Conservation (phyloP, 2,888 invertebrate genomes). For the Xestoiulus laeticollis region DNA sequence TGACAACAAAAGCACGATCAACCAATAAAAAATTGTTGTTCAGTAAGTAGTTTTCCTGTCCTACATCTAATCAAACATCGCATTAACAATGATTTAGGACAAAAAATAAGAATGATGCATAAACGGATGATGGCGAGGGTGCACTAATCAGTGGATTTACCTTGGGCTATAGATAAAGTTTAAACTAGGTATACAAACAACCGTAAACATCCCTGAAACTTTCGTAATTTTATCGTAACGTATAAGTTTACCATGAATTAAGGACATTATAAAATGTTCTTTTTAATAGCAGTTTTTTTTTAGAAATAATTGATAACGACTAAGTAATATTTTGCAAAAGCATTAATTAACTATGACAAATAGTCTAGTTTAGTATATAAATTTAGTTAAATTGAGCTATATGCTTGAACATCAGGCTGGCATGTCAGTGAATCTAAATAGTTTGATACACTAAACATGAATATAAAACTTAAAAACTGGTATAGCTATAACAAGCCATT, state of each 20-base stretch:
- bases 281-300: background rate
- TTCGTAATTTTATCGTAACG: background rate
- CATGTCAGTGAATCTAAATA: background rate
- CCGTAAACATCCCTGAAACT: background rate
- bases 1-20: background rate
- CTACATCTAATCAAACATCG: background rate
- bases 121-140: background rate
- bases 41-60: conserved; percentile 24
- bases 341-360: background rate
- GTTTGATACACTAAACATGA: too few species aligned
- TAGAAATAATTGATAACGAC: background rate
- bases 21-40: background rate
- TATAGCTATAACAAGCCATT: too few species aligned
- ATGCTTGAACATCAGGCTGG: background rate
- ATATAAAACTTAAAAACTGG: too few species aligned
- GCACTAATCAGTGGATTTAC: background rate
- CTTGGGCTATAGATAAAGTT: background rate
- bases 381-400: background rate
- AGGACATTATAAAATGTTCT: background rate
- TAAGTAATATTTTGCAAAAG: background rate
- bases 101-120: conserved; percentile 10
- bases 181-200: background rate
- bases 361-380: background rate
- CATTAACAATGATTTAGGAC: conserved; percentile 24
- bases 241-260: background rate